A percentile compares a stretch with the other conserved stretches of the same genome.
These are phyloP conservation scores for Propithecus deckenii DNA, from an alignment of 2,797 vertebrate genomes.

Conservation along the genomic window DNA sequence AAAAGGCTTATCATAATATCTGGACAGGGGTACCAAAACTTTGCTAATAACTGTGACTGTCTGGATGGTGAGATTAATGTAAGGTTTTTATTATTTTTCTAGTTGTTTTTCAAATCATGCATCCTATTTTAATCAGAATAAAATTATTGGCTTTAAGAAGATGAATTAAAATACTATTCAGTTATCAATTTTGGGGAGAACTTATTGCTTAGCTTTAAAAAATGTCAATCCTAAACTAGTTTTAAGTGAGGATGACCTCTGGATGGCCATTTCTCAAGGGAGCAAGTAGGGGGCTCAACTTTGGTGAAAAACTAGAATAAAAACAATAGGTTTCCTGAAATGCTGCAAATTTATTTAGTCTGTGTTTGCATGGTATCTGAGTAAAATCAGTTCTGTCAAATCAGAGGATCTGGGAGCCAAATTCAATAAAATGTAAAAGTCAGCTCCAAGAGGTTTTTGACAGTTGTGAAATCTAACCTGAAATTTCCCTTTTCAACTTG, in stretches of 20 bases:
- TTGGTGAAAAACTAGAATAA: neutral
- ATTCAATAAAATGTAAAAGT: constrained; percentile 57
- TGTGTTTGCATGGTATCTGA: constrained; percentile 27
- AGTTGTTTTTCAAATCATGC: neutral
- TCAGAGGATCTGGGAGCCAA: constrained; percentile 32
- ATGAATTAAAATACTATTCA: neutral
- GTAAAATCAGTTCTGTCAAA: constrained; percentile 46
- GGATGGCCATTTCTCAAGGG: neutral
- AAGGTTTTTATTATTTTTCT: constrained; percentile 2
- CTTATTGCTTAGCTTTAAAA: neutral
- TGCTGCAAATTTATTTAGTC: constrained; percentile 51
- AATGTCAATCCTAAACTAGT: neutral
- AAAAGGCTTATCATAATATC: neutral
- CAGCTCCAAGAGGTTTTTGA: neutral
- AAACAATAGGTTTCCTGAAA: constrained; percentile 42
- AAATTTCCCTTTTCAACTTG: constrained; percentile 16
- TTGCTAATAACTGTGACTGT: neutral
- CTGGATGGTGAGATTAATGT: neutral
- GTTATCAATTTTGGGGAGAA: neutral
- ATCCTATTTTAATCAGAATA: constrained; percentile 21
- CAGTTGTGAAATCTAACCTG: constrained; percentile 62
- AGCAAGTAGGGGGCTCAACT: neutral
- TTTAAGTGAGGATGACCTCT: neutral
- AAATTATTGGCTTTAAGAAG: constrained; percentile 4
- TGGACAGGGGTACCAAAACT: neutral